Percentiles rank a stretch among this genome's conserved stretches.
phyloP scores from a whole-genome alignment of 2,888 invertebrate species.

The Apodemia hepburni region DNA sequence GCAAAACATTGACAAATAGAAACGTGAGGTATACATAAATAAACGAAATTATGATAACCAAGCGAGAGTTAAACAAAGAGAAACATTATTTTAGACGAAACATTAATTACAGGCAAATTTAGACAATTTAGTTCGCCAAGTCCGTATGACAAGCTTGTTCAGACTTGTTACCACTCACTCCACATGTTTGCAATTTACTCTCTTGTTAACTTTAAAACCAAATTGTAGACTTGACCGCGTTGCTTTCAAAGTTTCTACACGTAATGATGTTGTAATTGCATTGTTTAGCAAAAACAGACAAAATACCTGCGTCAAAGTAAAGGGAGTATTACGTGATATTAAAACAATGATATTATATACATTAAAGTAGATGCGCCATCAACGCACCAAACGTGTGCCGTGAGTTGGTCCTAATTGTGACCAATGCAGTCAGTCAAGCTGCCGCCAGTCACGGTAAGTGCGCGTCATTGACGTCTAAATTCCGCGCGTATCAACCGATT shows the following conservation, averaged over 20 bases:
- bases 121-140: not conserved
- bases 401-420: too few relatives aligned
- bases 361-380: too few relatives aligned
- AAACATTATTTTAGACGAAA: not conserved
- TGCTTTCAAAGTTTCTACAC: conserved; percentile 1
- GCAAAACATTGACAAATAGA: too few relatives aligned
- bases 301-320: not conserved
- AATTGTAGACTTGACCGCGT: conserved; percentile 16
- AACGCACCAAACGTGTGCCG: too few relatives aligned
- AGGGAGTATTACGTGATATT: too few relatives aligned
- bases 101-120: conserved; percentile 6
- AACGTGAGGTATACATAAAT: too few relatives aligned
- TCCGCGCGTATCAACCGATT: too few relatives aligned
- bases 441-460: too few relatives aligned
- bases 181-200: conserved; percentile 16
- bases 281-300: not conserved
- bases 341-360: too few relatives aligned
- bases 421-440: too few relatives aligned
- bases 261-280: conserved; percentile 10
- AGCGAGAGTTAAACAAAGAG: not conserved
- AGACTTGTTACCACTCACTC: not conserved
- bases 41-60: too few relatives aligned
- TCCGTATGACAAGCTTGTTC: not conserved
- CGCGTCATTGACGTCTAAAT: too few relatives aligned
- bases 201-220: conserved; percentile 16